phyloP scores from a whole-genome alignment of 2,888 invertebrate species.

The Baccha elongata region DNA sequence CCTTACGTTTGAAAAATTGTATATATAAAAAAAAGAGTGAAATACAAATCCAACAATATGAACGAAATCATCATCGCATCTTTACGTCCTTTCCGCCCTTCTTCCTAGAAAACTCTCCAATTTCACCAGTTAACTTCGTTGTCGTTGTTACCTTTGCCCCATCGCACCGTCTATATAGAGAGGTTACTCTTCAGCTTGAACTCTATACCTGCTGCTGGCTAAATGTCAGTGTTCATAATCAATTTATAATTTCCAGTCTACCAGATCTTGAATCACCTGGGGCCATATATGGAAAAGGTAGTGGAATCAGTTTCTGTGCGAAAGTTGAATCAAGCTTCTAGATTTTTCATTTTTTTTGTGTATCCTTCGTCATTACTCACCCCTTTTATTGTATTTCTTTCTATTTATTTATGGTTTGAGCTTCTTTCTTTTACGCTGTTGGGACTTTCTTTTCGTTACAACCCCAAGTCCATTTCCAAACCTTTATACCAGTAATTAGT shows the following conservation, averaged over 20 bases:
- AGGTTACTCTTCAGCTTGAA: constrained; percentile 33
- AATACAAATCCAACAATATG: constrained; percentile 30
- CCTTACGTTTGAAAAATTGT: constrained; percentile 11
- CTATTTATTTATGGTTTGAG: constrained; percentile 36
- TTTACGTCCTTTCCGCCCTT: constrained; percentile 9
- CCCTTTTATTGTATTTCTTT: constrained; percentile 6
- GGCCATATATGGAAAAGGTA: constrained; percentile 44
- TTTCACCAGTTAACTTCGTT: constrained; percentile 32
- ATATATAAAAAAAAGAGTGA: constrained; percentile 11
- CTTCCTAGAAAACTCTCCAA: constrained; percentile 19
- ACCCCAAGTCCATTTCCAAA: constrained; percentile 15
- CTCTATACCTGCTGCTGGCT: constrained; percentile 47
- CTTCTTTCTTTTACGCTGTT: constrained; percentile 10
- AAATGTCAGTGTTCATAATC: constrained; percentile 73
- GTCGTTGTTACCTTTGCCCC: constrained; percentile 39
- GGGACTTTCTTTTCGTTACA: not conserved
- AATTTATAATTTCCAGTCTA: constrained; percentile 74
- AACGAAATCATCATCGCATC: constrained; percentile 18
- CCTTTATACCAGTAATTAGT: constrained; percentile 66
- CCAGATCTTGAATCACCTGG: constrained; percentile 60
- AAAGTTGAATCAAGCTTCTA: constrained; percentile 43
- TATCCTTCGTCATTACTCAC: not conserved
- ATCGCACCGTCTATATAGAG: constrained; percentile 2
- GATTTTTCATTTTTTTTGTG: constrained; percentile 11
- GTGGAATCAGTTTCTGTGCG: constrained; percentile 26